Evolutionary conservation across 2,113 vertebrate species (phyloP), one percentile per base, ranked within the genome.

Genomic region (Xenopus borealis): DNA sequence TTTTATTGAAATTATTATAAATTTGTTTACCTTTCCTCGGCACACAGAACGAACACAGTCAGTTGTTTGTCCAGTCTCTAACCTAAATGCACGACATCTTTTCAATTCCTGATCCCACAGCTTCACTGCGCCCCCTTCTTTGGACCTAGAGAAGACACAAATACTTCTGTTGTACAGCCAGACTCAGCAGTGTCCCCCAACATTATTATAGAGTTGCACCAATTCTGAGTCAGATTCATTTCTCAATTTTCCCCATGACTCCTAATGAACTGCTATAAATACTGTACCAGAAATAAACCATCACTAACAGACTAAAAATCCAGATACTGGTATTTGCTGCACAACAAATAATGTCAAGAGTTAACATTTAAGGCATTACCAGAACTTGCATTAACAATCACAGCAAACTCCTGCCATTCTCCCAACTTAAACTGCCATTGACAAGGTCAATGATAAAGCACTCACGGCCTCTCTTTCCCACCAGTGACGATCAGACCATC

Each of bases 381-480:
- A 9, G 33, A 40, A 40, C 33, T 40, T 40, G 6, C 33, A 40
- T 40, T 6, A 9, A 40, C 33, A 40, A 40, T 40, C 33, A 40
- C 33, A 40, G 33, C 1, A 11, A n/a, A 55, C 3, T 55, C 13
- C 16, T n/a, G 4, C 14, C 16, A 16, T 7, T 4, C 17, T n/a
- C 53, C 1, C 9, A 16, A 5, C 7, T 3, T 55, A 55, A 55
- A 55, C 12, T 55, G 17, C 14, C 14, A 55, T 3, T n/a, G 13
- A 13, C 53, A n/a, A 55, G 16, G 5, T 16, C 14, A 55, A 9
- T 55, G 16, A 55, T n/a, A 55, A 55, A 55, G 17, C 14, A 95
- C 97, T 97, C 77, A 99, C 97, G 96, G 97, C 82, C 96, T 92
- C 79, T 98, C 97, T 80, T 99, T 99, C 89, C 97, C 97, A 11